Evolutionary conservation across 2,113 vertebrate species (phyloP), one percentile per base, ranked within the genome.

Genomic region (Zingel zingel): DNA sequence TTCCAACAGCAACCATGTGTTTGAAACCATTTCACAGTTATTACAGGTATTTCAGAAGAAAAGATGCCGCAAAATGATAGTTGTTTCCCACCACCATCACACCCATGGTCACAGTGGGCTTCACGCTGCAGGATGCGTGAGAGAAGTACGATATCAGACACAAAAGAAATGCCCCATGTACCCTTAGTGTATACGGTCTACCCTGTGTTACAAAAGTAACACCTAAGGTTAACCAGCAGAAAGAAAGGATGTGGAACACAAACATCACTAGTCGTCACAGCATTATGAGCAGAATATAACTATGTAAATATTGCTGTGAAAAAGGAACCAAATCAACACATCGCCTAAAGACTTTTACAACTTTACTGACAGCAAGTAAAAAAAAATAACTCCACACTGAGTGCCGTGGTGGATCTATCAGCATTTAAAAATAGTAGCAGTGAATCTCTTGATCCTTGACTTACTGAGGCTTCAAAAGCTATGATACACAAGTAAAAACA

Each of bases 391-490:
- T 43, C 59, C 25, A 65, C 33, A 51, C n/a, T 21, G 23, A 45
- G 54, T 7, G 19, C 16, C 0, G 6, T 10, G 9, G 2, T 36
- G 14, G 15, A 43, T 67, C 6, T 25, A 61, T 65, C 21, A 16
- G 43, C 18, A n/a, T 25, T 33, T 64, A 63, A 54, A 69, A 79
- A 64, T 43, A 69, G 36, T 33, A 65, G 36, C 59, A 59, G 51
- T 11, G 21, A 61, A 51, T 75, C 69, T 74, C 57, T 85, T 58
- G 72, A 80, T 68, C 19, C 36, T 77, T 18, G 54, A 66, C 47
- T 83, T 54, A 50, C 48, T 72, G 70, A 62, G 59, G 61, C 45
- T 71, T 85, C 18, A 74, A 33, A 78, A 62, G 27, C 50, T 18
- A 11, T 3, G 16, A 54, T 9, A 63, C 62, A 16, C 25, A 61